A percentile compares a stretch with the other conserved stretches of the same genome.
phyloP scores from a whole-genome alignment of 2,797 vertebrate genomes.

The Calcarius lapponicus region DNA sequence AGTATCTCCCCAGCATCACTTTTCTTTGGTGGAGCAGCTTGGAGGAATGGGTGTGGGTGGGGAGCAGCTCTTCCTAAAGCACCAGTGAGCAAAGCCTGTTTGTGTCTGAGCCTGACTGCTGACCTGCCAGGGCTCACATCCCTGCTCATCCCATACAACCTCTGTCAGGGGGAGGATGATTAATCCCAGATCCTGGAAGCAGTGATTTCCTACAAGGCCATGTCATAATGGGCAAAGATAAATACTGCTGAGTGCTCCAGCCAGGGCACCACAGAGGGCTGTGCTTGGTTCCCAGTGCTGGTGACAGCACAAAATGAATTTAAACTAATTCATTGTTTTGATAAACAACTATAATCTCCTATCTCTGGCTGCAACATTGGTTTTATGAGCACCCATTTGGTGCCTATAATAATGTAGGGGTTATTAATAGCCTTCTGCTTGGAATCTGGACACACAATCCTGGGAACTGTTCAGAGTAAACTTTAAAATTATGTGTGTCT shows the following conservation, averaged over 20 bases:
- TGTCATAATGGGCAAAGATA: not conserved
- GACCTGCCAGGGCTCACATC: not conserved
- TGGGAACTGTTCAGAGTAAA: conserved; percentile 39
- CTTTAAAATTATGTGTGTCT: conserved; percentile 5
- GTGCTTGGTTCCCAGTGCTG: not conserved
- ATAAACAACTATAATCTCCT: not conserved
- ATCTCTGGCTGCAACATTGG: not conserved
- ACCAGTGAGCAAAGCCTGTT: not conserved
- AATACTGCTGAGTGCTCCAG: not conserved
- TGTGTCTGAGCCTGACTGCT: not conserved
- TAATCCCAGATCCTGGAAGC: not conserved
- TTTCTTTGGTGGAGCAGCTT: not conserved
- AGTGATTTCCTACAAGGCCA: not conserved
- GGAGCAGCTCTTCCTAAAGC: not conserved
- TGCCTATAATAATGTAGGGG: not conserved
- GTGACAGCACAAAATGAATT: not conserved
- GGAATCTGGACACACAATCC: conserved; percentile 24
- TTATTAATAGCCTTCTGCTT: conserved; percentile 51
- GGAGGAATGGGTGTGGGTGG: not conserved
- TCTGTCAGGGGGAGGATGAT: not conserved
- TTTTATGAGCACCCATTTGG: conserved; percentile 10
- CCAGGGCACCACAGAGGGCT: not conserved
- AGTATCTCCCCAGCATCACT: not conserved
- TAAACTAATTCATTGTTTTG: not conserved
- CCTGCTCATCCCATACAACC: not conserved